Base-by-base conservation (phyloP, 2,113 vertebrate species). In the Dendrocopos noguchii region DNA sequence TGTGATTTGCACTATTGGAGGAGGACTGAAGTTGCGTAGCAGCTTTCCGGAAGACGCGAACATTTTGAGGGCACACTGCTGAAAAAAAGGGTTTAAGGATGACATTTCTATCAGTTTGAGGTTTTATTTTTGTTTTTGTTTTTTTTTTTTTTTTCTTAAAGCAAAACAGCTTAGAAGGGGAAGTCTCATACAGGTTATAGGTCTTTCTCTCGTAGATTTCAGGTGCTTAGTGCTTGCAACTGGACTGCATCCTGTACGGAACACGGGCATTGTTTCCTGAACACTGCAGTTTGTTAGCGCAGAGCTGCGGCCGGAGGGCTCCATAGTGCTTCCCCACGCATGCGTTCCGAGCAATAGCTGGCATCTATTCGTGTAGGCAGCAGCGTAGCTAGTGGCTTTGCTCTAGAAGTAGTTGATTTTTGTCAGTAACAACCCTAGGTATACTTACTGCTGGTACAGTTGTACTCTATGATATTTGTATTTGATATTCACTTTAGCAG, bases 371-470 rank as follows among this genome's bases (percentile, higher is more conserved):
- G 98, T 98, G 97, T 98, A 98, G 98, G 98, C 98, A 98, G 98
- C 98, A 97, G 98, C 98, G 98, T 98, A 97, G 98, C 95, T 98
- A 98, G 97, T 98, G 98, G 98, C 98, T 97, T 98, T 98, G 95
- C 96, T 98, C 98, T 97, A 97, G 98, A 98, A 95, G 97, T 98
- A 97, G 98, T 98, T 98, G 98, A 97, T 98, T 97, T 97, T 98
- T 97, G 97, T 98, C 98, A 98, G 98, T 99, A 98, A 98, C 98
- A 97, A 98, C 97, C 98, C 97, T 98, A 98, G 98, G 98, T 98
- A 98, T 97, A 98, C 98, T 98, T 98, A 99, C 99, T 99, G 99
- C 99, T 99, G 99, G 99, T 98, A 98, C 99, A 99, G 99, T 99
- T 97, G 98, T 99, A 99, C 98, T 98, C 98, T 97, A 95, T 81